Percentiles rank a stretch among this genome's conserved stretches.
phyloP scores from a whole-genome alignment of 2,113 vertebrate species.

The Parus major region DNA sequence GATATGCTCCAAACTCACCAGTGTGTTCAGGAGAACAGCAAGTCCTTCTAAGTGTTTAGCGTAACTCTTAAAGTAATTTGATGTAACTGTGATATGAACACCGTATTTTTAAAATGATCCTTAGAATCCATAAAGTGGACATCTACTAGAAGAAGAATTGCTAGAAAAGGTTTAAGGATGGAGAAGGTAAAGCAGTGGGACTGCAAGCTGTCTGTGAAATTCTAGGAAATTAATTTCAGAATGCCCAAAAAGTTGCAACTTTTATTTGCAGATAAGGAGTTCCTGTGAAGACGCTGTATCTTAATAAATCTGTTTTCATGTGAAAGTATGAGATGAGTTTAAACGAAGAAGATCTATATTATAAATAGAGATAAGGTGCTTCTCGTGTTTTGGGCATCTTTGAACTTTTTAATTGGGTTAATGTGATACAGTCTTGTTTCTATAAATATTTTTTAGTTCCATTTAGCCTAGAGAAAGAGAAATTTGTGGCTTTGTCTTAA shows the following conservation, averaged over 20 bases:
- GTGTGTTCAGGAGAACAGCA: neutral
- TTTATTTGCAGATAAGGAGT: neutral
- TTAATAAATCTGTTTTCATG: neutral
- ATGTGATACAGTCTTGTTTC: neutral
- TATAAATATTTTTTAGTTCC: neutral
- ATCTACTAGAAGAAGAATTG: neutral
- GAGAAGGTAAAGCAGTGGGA: neutral
- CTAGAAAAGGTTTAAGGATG: neutral
- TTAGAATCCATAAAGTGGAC: neutral
- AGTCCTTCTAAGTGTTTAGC: neutral
- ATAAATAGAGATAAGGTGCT: neutral
- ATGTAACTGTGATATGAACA: neutral
- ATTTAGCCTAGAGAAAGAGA: neutral
- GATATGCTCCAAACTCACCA: neutral
- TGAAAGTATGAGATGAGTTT: neutral
- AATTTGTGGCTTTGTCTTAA: neutral
- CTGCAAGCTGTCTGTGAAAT: neutral
- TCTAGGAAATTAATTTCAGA: neutral
- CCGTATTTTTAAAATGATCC: neutral
- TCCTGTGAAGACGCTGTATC: neutral
- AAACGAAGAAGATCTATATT: neutral
- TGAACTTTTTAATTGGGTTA: neutral
- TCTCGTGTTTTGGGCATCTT: neutral
- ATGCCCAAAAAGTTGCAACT: neutral
- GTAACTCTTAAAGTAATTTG: neutral